These are phyloP conservation scores for Peribatodes rhomboidaria DNA, from an alignment of 2,888 invertebrate species.

Conservation along the genomic window DNA sequence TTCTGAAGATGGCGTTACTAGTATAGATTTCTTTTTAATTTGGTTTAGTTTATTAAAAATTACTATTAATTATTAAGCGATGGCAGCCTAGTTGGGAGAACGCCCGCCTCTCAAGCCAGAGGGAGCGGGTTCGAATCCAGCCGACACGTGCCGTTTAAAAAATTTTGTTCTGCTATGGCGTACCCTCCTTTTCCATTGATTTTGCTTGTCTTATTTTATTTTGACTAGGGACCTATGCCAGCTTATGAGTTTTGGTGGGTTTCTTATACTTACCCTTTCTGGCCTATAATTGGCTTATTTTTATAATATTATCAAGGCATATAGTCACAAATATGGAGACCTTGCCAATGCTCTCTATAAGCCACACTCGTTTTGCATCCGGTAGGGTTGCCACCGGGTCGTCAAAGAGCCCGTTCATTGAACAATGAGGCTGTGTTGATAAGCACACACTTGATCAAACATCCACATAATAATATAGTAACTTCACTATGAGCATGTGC, in stretches of 20 bases:
- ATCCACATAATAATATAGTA: slow-evolving; percentile 50
- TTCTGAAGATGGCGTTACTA: neutral
- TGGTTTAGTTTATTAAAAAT: too few relatives aligned
- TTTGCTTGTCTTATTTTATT: too few relatives aligned
- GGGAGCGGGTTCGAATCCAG: too few relatives aligned
- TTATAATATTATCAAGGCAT: slow-evolving; percentile 15
- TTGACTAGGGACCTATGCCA: too few relatives aligned
- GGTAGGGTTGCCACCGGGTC: slow-evolving; percentile 60
- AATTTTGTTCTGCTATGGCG: too few relatives aligned
- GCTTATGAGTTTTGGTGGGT: too few relatives aligned
- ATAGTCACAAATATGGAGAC: slow-evolving; percentile 46
- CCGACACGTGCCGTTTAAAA: too few relatives aligned
- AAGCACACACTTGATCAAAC: slow-evolving; percentile 82
- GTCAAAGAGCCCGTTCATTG: slow-evolving; percentile 69
- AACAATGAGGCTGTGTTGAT: slow-evolving; percentile 70
- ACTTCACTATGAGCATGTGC: slow-evolving; percentile 35
- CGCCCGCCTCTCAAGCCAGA: too few relatives aligned
- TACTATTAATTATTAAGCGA: too few relatives aligned
- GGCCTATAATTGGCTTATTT: slow-evolving; percentile 9
- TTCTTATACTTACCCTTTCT: neutral
- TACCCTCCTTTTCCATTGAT: too few relatives aligned
- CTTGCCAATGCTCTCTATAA: slow-evolving; percentile 49
- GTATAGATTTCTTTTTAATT: too few relatives aligned
- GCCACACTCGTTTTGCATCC: slow-evolving; percentile 60
- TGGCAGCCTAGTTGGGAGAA: too few relatives aligned